Base-by-base conservation (phyloP, 35 echinoderm and acorn worm species). In the Apostichopus parvimensis region DNA sequence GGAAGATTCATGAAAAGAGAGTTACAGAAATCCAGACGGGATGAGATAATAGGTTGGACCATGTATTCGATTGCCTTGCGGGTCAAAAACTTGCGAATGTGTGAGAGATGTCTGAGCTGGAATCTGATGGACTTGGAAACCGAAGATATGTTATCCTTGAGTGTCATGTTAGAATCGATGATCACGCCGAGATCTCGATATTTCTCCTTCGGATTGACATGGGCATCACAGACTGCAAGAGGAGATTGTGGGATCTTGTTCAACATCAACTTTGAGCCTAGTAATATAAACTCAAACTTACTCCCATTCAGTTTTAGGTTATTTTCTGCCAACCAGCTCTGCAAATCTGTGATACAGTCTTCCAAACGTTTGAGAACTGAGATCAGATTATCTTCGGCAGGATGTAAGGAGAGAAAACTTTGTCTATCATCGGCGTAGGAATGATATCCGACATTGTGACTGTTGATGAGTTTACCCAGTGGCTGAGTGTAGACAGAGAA, bases 371-470 rank as follows among this genome's bases (percentile, higher is more conserved):
- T 79, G 23, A 15, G 10, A 23, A 22, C 22, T 22, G 22, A 79
- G 3, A 28, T 79, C 15, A 28, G 77, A 9, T 61, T 61, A 9
- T 61, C 58, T 12, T 53, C 26, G 56, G 18, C 57, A 76, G 87
- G 87, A 70, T 89, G 9, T 20, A 91, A 89, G 10, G 87, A 89
- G 18, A 91, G 73, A 64, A 86, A 92, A 2, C 87, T 4, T 25
- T 91, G 90, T 23, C 80, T 92, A 81, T 92, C 90, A 71, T 94
- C 93, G 9, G 93, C 90, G 87, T 92, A 94, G 8, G 68, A 65
- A 15, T 87, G 79, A 83, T 71, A 87, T 9, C 77, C 54, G 17
- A 91, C 4, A 10, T 59, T 86, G 78, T 92, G 79, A 10, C 54
- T 68, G 5, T 23, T 68, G 12, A 94, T 87, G 53, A 92, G 52